Base-by-base conservation (phyloP, 2,797 vertebrate species). In the Pipistrellus nathusii region DNA sequence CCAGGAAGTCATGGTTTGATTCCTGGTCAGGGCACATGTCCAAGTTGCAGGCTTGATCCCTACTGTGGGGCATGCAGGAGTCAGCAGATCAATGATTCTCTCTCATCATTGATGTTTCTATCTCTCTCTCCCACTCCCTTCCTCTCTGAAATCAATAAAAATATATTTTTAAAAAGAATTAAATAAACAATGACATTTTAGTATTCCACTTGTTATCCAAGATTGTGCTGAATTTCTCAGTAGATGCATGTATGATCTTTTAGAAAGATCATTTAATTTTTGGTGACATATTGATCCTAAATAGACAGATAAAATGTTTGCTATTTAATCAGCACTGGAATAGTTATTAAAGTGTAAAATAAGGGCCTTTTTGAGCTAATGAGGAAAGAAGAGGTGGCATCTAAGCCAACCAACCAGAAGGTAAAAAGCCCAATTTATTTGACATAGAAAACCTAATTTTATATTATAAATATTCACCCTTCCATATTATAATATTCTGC, bases 381-480 rank as follows among this genome's bases (percentile, higher is more conserved):
- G 32, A 95, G 35, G 15, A 84, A 75, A 92, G 17, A 71, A 83
- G 30, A 85, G 46, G 6, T 88, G 41, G 5, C 21, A n/a, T 68
- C 32, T 82, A 81, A 76, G 27, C 51, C 84, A 69, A 59, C 51
- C 84, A 69, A 59, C 27, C 72, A 13, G 59, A 87, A 84, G 14
- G 32, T 64, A 53, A 85, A 91, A 91, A 88, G 18, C 25, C 57
- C 55, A 62, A 68, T 88, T 80, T 91, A 69, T 80, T 96, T 95
- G 77, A 91, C 53, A 76, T 38, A 76, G 80, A 76, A 95, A 89
- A 82, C 14, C 21, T 72, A 88, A 84, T 93, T 96, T 94, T 90
- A 41, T 83, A 35, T 88, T 90, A 85, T 88, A 88, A 96, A 77
- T 90, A 90, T 92, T 95, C 88, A 80, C 59, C 41, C 72, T 92